Conservation (phyloP, 2,888 invertebrate species). For the Sclerodermus sp. region DNA sequence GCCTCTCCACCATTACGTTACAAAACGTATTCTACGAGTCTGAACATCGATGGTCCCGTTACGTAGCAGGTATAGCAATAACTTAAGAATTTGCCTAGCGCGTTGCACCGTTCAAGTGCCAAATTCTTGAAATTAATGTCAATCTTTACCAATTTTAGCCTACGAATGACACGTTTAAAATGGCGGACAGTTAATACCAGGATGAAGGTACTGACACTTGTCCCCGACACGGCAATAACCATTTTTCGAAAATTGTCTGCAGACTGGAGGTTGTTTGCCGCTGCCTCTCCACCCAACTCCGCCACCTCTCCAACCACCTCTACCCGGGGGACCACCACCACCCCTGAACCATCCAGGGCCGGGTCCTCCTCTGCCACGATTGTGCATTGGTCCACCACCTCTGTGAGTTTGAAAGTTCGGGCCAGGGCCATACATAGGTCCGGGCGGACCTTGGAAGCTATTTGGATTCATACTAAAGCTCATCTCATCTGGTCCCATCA, state of each 20-base stretch:
- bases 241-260: conserved; percentile 77
- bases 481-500: conserved; percentile 50
- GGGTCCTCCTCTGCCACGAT: conserved; percentile 47
- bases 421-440: conserved; percentile 46
- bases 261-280: conserved; percentile 59
- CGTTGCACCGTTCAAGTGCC: too few relatives aligned
- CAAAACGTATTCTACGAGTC: too few relatives aligned
- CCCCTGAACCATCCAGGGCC: conserved; percentile 56
- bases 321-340: conserved; percentile 49
- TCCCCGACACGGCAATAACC: conserved; percentile 83
- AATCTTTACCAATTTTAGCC: too few relatives aligned
- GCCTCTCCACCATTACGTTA: neutral
- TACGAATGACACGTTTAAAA: too few relatives aligned
- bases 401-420: conserved; percentile 49
- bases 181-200: conserved; percentile 66
- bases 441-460: conserved; percentile 48
- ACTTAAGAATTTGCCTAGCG: conserved; percentile 2
- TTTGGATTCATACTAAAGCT: conserved; percentile 39
- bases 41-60: neutral
- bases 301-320: conserved; percentile 61
- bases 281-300: conserved; percentile 59
- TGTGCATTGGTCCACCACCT: conserved; percentile 45
- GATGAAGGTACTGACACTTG: conserved; percentile 82
- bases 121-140: too few relatives aligned
- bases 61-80: neutral